Conservation (phyloP, 2,113 vertebrate genomes). For the Otis tarda region DNA sequence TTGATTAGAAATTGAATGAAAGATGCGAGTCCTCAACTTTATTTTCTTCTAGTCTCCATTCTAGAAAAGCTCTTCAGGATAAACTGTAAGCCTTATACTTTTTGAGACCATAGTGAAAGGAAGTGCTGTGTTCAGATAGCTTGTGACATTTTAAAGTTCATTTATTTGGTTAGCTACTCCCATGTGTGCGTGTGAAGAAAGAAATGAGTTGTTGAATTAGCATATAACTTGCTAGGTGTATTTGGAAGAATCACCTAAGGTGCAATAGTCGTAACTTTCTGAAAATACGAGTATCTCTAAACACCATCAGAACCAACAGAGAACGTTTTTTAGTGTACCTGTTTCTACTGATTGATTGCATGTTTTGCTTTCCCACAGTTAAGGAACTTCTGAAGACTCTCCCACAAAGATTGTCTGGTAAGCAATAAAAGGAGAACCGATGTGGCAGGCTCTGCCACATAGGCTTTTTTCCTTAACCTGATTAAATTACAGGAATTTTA, state of each 20-base stretch:
- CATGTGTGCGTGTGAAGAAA: neutral
- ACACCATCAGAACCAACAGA: neutral
- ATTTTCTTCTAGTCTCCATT: neutral
- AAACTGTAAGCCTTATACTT: neutral
- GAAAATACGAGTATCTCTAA: neutral
- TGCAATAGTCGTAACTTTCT: neutral
- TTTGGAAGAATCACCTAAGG: neutral
- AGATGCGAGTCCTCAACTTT: neutral
- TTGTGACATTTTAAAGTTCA: neutral
- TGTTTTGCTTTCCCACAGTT: neutral
- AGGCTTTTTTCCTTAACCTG: neutral
- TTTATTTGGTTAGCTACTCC: neutral
- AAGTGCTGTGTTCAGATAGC: neutral
- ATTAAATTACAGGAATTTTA: neutral
- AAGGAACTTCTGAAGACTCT: neutral
- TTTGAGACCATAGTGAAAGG: neutral
- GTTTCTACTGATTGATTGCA: neutral
- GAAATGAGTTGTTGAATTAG: neutral
- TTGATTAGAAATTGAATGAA: neutral
- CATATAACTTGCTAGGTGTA: neutral
- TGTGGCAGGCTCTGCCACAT: neutral
- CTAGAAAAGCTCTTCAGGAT: neutral
- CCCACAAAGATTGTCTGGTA: neutral
- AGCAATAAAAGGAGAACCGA: neutral
- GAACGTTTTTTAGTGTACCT: neutral